A percentile compares a stretch with the other conserved stretches of the same genome.
Conservation (phyloP, 1,140 invertebrate species). For the Rhynchophorus ferrugineus region DNA sequence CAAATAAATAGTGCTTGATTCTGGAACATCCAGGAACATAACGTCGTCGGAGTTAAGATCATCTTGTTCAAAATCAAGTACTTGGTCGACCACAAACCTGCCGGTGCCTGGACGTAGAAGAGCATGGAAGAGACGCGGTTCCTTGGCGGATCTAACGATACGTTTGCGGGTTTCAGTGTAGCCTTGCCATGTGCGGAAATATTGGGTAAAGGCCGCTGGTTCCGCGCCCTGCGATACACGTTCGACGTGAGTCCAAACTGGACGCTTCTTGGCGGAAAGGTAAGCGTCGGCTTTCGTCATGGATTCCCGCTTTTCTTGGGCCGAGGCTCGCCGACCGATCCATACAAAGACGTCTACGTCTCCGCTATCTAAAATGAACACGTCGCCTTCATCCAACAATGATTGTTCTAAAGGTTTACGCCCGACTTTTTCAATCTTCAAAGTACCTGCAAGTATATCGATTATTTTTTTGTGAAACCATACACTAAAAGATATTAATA, state of each 20-base stretch:
- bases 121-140: constrained; percentile 60
- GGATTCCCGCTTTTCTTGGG: constrained; percentile 68
- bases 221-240: constrained; percentile 48
- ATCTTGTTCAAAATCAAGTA: constrained; percentile 55
- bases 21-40: constrained; percentile 65
- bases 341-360: constrained; percentile 77
- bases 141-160: constrained; percentile 45
- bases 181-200: constrained; percentile 68
- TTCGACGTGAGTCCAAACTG: constrained; percentile 65
- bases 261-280: constrained; percentile 63
- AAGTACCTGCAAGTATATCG: constrained; percentile 41
- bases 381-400: constrained; percentile 68
- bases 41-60: constrained; percentile 70
- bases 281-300: constrained; percentile 71
- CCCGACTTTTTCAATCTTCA: constrained; percentile 57
- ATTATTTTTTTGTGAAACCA: too few relatives aligned
- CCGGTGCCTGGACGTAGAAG: constrained; percentile 46
- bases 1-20: constrained; percentile 64
- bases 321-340: constrained; percentile 71
- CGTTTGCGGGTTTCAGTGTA: constrained; percentile 50
- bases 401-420: constrained; percentile 63
- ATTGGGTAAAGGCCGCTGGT: constrained; percentile 69
- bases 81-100: constrained; percentile 60
- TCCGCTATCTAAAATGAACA: constrained; percentile 77
- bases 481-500: too few relatives aligned